Conservation (phyloP, 1,140 invertebrate genomes). For the Pseudobourletiella spinata region DNA sequence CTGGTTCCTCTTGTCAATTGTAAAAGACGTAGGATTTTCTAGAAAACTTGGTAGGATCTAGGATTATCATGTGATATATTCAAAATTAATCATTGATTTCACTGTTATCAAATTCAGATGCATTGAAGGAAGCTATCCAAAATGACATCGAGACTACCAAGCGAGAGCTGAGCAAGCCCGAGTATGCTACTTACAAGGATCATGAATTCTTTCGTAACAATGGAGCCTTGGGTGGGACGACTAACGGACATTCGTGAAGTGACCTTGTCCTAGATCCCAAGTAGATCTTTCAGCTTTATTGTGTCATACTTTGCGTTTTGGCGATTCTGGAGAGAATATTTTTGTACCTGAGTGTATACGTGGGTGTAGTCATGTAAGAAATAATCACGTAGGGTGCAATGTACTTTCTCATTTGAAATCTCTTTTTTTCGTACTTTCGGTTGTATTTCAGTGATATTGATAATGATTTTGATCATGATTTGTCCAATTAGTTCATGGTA, state of each 20-base stretch:
- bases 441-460: not conserved
- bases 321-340: no score
- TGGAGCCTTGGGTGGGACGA: not conserved
- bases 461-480: not conserved
- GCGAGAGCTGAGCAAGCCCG: constrained; percentile 46
- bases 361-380: no score
- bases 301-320: not conserved
- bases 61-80: no score
- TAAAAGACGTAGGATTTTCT: not conserved
- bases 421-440: not conserved
- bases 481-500: not conserved
- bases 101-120: constrained; percentile 46
- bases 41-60: no score
- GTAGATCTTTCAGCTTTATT: not conserved
- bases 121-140: constrained; percentile 63
- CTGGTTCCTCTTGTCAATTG: constrained; percentile 2
- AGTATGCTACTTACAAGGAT: constrained; percentile 24
- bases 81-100: constrained; percentile 27
- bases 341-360: no score
- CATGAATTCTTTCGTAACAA: constrained; percentile 13
- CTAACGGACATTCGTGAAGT: no score
- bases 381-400: no score
- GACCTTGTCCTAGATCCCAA: not conserved
- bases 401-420: no score
- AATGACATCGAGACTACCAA: constrained; percentile 61